These are phyloP conservation scores for Noctua janthina DNA, from an alignment of 2,888 invertebrate genomes.

Conservation along the genomic window DNA sequence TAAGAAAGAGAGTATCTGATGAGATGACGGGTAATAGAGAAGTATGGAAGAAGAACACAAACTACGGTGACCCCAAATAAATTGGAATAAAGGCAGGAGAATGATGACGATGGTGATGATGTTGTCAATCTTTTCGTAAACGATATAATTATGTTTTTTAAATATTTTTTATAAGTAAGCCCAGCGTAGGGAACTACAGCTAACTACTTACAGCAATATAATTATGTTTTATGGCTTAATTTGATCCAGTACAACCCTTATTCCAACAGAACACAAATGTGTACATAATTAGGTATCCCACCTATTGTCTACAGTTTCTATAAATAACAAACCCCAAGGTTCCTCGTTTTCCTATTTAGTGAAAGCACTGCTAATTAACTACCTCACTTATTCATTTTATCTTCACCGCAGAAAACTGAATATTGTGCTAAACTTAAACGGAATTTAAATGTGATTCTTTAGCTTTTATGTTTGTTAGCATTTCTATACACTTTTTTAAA, in stretches of 20 bases:
- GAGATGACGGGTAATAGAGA: no score
- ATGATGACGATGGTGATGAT: no score
- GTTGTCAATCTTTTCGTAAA: neutral
- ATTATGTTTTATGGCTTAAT: neutral
- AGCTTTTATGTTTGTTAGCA: neutral
- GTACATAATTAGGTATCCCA: neutral
- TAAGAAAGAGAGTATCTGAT: no score
- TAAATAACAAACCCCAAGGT: neutral
- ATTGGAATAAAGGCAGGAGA: no score
- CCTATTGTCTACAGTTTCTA: neutral
- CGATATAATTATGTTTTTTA: neutral
- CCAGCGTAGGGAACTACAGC: no score
- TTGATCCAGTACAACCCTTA: neutral
- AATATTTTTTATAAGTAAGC: no score
- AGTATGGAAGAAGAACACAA: no score
- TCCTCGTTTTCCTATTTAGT: conserved; percentile 9
- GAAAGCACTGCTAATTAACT: conserved; percentile 22
- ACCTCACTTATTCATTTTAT: conserved; percentile 28
- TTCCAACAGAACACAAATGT: neutral
- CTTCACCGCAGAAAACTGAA: conserved; percentile 20
- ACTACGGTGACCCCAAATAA: no score
- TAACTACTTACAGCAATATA: no score
- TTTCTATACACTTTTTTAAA: neutral
- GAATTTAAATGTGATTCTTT: conserved; percentile 9
- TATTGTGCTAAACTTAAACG: neutral